Conservation (phyloP, 2,797 vertebrate species). For the Manis javanica region DNA sequence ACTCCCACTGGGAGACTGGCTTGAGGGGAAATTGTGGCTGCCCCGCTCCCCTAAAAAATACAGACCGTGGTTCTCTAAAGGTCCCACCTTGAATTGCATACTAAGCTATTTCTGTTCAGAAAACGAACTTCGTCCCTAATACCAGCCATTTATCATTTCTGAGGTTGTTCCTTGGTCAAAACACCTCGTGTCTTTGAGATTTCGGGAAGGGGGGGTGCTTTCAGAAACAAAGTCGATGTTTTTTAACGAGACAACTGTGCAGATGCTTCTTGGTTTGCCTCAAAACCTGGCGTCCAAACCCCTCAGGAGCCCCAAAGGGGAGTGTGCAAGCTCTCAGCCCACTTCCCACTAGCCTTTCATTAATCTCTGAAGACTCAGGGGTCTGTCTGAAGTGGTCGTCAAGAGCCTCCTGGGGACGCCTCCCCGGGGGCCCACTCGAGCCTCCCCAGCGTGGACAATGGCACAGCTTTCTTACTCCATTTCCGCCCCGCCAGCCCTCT, state of each 20-base stretch:
- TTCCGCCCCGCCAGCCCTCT: constrained; percentile 37
- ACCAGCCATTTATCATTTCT: neutral
- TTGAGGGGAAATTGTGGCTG: neutral
- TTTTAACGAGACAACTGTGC: neutral
- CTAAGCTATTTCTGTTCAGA: neutral
- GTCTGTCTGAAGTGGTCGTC: constrained; percentile 66
- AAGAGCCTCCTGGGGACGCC: neutral
- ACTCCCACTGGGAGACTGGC: neutral
- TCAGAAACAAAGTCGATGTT: neutral
- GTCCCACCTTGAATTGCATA: neutral
- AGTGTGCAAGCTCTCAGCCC: too few relatives aligned
- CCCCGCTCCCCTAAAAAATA: rapidly evolving
- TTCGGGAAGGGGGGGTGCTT: neutral
- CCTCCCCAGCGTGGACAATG: neutral
- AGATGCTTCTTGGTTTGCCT: neutral
- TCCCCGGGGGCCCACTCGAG: neutral
- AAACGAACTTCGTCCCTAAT: neutral
- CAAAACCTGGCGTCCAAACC: neutral
- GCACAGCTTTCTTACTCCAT: neutral
- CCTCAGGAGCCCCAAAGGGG: neutral
- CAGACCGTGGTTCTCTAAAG: neutral
- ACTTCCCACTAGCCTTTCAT: neutral
- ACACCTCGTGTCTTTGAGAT: neutral
- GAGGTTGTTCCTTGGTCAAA: neutral
- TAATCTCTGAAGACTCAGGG: constrained; percentile 14